phyloP scores from a whole-genome alignment of 35 echinoderm and acorn worm genomes.

The Diadema setosum region DNA sequence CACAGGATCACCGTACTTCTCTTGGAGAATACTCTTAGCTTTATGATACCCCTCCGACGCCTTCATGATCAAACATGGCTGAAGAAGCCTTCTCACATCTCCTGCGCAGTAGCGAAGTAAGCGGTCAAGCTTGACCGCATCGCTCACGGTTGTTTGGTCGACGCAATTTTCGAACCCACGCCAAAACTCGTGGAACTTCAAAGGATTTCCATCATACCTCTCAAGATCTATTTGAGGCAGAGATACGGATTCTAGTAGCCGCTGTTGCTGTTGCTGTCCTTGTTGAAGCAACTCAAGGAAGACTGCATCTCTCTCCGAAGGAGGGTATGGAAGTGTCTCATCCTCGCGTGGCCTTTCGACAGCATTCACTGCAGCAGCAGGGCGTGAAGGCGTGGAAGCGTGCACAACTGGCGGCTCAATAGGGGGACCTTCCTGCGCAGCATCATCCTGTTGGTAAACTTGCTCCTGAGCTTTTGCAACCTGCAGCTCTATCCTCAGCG shows the following conservation, averaged over 20 bases:
- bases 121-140: conserved; percentile 33
- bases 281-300: background rate
- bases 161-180: too few species aligned
- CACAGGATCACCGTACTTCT: conserved; percentile 19
- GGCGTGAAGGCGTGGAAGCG: background rate
- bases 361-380: background rate
- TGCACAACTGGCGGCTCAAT: background rate
- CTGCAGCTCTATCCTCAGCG: background rate
- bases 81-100: background rate
- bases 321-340: background rate
- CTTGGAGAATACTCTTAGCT: conserved; percentile 14
- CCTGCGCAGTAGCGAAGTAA: conserved; percentile 50
- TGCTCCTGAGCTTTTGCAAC: background rate
- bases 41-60: background rate
- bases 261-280: conserved; percentile 38
- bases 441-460: background rate
- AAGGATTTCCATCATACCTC: conserved; percentile 40
- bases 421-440: background rate
- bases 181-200: conserved; percentile 29
- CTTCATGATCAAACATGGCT: conserved; percentile 19
- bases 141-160: conserved; percentile 25
- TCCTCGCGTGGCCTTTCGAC: background rate
- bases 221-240: conserved; percentile 38
- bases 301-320: background rate
- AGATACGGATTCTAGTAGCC: conserved; percentile 39